Base-by-base conservation (phyloP, 2,888 invertebrate species). In the Phymatocera aterrima region DNA sequence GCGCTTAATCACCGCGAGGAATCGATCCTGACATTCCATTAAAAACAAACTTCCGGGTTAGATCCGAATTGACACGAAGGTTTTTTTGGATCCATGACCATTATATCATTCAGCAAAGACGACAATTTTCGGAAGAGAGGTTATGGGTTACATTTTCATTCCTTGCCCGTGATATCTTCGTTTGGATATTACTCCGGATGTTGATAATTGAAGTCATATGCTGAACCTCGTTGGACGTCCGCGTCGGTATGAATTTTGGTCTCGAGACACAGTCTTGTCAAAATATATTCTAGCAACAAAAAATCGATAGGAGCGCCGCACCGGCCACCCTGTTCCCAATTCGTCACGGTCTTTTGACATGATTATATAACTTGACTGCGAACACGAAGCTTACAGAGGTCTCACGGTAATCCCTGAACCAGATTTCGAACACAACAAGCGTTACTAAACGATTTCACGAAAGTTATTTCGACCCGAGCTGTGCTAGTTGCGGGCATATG, bases 341-440 rank as follows among this genome's bases (percentile, higher is more conserved):
- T 89, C 85, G 87, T 83, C 83, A 84, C 87, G 87, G 86, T 85
- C 84, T 86, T 88, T 85, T 85, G 83, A 82, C 78, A 79, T 84
- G 87, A 85, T 86, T 85, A 86, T 86, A 85, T 85, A 88, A 88
- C 85, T 86, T 84, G 86, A 89, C 89, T 89, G 89, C 89, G 89
- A 89, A 89, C 89, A 88, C 85, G 86, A 83, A 86, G 84, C 86
- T 87, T 85, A 86, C 84, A 83, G 81, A 84, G 88, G 84, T 89
- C 89, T 88, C 89, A 89, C 89, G 89, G 85, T 87, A 86, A 89
- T 88, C 88, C 85, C 83, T 78, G 80, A 57, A 77, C 57, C 54
- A 78, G 64, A 65, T 65, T 61, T 64, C 51, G 18, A 57, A 57
- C 75, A 60, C 75, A 57, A 57, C 75, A 75, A 75, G 57, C 75